These are phyloP conservation scores for Lasioglossum lativentre DNA, from an alignment of 2,888 invertebrate genomes.

Conservation along the genomic window DNA sequence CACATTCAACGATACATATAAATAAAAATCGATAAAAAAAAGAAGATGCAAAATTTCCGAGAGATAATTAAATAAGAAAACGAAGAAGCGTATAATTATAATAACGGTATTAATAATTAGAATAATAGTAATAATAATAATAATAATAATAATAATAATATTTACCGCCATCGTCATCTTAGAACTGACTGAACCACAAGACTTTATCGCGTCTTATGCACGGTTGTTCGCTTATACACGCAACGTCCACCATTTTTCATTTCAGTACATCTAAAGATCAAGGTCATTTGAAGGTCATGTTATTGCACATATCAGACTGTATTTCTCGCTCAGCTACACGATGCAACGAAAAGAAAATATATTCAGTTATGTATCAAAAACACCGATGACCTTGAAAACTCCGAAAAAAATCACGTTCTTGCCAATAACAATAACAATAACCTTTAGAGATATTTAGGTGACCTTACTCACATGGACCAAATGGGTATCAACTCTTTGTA, in stretches of 20 bases:
- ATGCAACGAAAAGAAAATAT: no score
- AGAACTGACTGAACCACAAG: conserved; percentile 17
- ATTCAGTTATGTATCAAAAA: no score
- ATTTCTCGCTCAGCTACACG: no score
- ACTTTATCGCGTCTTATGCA: conserved; percentile 13
- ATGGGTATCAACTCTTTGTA: no score
- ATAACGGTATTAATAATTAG: conserved; percentile 10
- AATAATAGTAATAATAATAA: conserved; percentile 4
- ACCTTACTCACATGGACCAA: no score
- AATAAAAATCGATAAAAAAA: conserved; percentile 5
- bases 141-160: conserved; percentile 5
- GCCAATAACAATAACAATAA: no score
- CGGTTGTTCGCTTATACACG: no score
- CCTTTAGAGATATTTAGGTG: no score
- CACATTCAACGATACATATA: background rate
- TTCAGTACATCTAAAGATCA: background rate
- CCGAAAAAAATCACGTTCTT: no score
- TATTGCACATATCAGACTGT: no score
- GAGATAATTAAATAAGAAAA: conserved; percentile 15
- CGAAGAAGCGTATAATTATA: background rate
- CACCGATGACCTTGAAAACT: no score
- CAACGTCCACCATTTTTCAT: conserved; percentile 8
- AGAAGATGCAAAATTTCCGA: background rate
- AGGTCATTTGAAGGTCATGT: no score
- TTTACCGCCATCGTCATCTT: background rate